Evolutionary conservation across 2,113 vertebrate species (phyloP), one percentile per base, ranked within the genome.

Genomic region (Candoia aspera): DNA sequence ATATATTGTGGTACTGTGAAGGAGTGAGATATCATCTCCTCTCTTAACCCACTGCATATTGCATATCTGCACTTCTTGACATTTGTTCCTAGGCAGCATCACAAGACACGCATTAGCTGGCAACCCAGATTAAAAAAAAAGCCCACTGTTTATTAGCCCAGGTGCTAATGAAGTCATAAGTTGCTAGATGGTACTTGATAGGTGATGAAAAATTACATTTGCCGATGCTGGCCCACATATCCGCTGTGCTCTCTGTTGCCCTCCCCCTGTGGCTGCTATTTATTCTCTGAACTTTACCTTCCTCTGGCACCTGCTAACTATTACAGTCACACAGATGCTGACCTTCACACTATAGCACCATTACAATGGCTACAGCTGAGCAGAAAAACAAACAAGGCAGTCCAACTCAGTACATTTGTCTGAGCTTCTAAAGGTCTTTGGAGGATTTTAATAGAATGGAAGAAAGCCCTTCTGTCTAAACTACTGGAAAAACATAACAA

Each of bases 231-330:
- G 92, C 95, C 84, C 92, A 26, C 37, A 96, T 87, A 94, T 95
- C 85, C 59, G 90, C 84, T 58, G 0, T 29, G 58, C 49, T 94
- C 93, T 91, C 33, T 6, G 13, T 92, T 86, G 89, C 85, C 90
- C 60, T 85, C 90, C 93, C 33, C 46, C 59, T 49, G 68, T 93
- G 95, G 83, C 93, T 95, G 93, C 53, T 57, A 58, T 33, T 93
- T 94, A 95, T 37, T 86, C 37, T 92, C 73, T 97, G 95, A 97
- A 97, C 93, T 97, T 97, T 95, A 93, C 93, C 96, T 93, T 95
- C 94, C 90, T 94, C 94, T 86, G 93, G 90, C 88, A 94, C 94
- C 93, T 92, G 86, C 83, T 96, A 93, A 92, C 91, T 87, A 92
- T 95, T 95, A 53, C 9, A 95, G 60, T 94, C n/a, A 94, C 89